Evolutionary conservation across 2,113 vertebrate species (phyloP), one percentile per base, ranked within the genome.

Genomic region (Strix aluco): DNA sequence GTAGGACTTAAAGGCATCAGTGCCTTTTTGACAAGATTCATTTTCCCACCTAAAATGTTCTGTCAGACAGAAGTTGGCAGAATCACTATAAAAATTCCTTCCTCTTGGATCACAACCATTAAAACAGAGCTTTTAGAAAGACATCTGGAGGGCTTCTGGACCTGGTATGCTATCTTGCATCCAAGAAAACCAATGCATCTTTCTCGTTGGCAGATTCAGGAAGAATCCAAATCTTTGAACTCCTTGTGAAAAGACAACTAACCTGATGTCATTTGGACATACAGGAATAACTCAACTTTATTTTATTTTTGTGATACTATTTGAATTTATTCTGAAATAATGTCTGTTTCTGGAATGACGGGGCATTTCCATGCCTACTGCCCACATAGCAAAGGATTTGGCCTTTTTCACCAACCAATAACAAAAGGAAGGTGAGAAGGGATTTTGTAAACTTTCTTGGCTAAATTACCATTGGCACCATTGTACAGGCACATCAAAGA

Each of bases 21-120:
- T 90, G 90, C 82, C 75, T 96, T 96, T 93, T 84, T 71, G 95
- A 97, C 90, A 96, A 90, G 59, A 94, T 92, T 97, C 59, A 92
- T 95, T 95, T 96, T 78, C 92, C 73, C 63, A 88, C 67, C 65
- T 86, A 93, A 94, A 96, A 96, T 59, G 38, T 88, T 94, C 90
- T 93, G 88, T 96, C 90, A 94, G 82, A 74, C 38, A 84, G 59
- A 94, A 93, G 72, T 8, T 91, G 85, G 54, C 40, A 86, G 82
- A 84, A 83, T 78, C 2, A 0, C 38, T 84, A 34, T 67, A 83
- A 83, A 96, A 94, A 86, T 44, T 88, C 75, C 38, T 77, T 92
- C 51, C 77, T 72, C 63, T 83, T 92, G 79, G 71, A 88, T 81
- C 59, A 81, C 58, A 74, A 15, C 30, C 13, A 11, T 81, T 90